Percentiles rank a stretch among this genome's conserved stretches.
Conservation (phyloP, 1,140 invertebrate species). For the Drosophila bocqueti region DNA sequence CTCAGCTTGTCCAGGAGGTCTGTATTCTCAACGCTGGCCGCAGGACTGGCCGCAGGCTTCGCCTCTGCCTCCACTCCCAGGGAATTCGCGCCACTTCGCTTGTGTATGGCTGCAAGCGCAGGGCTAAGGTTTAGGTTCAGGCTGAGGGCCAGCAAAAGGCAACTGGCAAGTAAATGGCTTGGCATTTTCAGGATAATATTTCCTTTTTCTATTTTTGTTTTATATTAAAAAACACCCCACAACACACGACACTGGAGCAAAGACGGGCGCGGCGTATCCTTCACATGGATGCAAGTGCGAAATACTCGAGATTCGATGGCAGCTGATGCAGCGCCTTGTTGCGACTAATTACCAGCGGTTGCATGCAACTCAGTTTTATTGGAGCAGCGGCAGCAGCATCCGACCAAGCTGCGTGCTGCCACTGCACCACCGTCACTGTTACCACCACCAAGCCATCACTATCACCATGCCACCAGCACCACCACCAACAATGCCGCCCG, state of each 20-base stretch:
- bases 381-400: conserved; percentile 66
- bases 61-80: conserved; percentile 24
- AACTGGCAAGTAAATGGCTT: conserved; percentile 50
- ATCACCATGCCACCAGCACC: conserved; percentile 36
- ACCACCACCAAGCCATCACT: conserved; percentile 16
- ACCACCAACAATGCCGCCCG: conserved; percentile 30
- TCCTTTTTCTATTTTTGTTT: conserved; percentile 15
- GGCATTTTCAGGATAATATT: conserved; percentile 40
- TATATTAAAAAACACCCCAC: conserved; percentile 15
- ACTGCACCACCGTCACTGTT: conserved; percentile 4
- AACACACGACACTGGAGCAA: conserved; percentile 52
- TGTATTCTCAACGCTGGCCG: conserved; percentile 57
- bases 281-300: conserved; percentile 62
- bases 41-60: conserved; percentile 30
- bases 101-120: conserved; percentile 59
- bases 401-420: conserved; percentile 46
- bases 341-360: conserved; percentile 81
- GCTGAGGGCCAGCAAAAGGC: conserved; percentile 52
- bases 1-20: conserved; percentile 76
- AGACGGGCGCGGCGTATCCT: conserved; percentile 73
- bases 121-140: conserved; percentile 28
- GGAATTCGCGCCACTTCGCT: conserved; percentile 64
- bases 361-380: conserved; percentile 85
- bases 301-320: conserved; percentile 45
- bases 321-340: conserved; percentile 69